phyloP scores from a whole-genome alignment of 2,888 invertebrate species.

The Piscicola geometra region DNA sequence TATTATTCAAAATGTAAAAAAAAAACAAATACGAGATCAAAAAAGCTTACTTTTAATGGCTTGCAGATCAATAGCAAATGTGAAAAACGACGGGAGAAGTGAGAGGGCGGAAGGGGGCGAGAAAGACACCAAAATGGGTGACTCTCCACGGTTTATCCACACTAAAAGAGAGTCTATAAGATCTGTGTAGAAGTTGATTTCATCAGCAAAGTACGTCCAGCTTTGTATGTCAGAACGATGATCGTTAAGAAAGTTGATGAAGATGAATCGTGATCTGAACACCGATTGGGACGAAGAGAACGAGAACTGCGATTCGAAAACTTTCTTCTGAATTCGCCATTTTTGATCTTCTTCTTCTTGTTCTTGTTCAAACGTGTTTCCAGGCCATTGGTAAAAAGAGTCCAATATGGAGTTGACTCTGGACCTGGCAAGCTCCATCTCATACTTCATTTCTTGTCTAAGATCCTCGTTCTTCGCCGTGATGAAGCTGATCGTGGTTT shows the following conservation, averaged over 20 bases:
- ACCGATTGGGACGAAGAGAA: conserved; percentile 20
- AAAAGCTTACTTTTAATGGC: neutral
- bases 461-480: conserved; percentile 22
- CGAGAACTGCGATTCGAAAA: neutral
- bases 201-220: conserved; percentile 42
- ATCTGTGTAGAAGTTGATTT: conserved; percentile 43
- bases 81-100: conserved; percentile 11
- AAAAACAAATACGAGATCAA: neutral
- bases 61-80: conserved; percentile 3
- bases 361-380: conserved; percentile 12
- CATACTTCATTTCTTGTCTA: neutral
- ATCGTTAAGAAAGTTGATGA: conserved; percentile 41
- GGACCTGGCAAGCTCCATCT: conserved; percentile 12
- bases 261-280: conserved; percentile 39
- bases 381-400: conserved; percentile 24
- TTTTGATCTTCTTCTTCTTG: conserved; percentile 22
- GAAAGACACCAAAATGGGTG: conserved; percentile 18
- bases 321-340: neutral
- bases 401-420: conserved; percentile 12
- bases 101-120: conserved; percentile 26
- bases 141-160: conserved; percentile 40
- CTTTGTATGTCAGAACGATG: conserved; percentile 39
- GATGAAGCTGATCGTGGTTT: conserved; percentile 11
- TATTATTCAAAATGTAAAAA: conserved; percentile 6
- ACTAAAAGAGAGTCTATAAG: conserved; percentile 41